These are phyloP conservation scores for Andrena minutula DNA, from an alignment of 2,888 invertebrate species.

Conservation along the genomic window DNA sequence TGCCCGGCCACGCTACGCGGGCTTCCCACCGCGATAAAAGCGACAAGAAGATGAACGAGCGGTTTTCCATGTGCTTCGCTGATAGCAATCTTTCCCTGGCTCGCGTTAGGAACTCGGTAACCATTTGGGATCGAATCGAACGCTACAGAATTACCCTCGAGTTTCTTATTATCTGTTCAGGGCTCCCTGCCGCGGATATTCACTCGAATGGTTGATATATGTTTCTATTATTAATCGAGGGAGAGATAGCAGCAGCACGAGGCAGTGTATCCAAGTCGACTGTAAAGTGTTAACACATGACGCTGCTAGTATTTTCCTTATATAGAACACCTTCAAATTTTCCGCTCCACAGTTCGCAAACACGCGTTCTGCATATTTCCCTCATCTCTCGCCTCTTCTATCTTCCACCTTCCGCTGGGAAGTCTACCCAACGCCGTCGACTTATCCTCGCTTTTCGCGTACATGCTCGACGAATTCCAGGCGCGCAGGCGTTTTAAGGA, in stretches of 20 bases:
- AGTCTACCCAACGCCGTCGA: slow-evolving; percentile 8
- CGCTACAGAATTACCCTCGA: background rate
- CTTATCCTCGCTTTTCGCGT: slow-evolving; percentile 35
- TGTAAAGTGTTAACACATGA: background rate
- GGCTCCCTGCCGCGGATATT: background rate
- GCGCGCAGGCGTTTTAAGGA: slow-evolving; percentile 48
- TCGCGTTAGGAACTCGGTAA: background rate
- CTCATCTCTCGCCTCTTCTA: no score
- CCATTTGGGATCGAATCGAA: background rate
- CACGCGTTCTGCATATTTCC: no score
- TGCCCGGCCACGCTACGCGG: slow-evolving; percentile 17
- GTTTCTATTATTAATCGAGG: background rate
- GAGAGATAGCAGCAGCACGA: background rate
- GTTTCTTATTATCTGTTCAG: background rate
- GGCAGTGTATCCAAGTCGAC: background rate
- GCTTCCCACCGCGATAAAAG: slow-evolving; percentile 8
- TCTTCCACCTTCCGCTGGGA: no score
- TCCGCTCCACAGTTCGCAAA: no score
- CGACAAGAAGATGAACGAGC: slow-evolving; percentile 20
- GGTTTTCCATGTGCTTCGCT: background rate
- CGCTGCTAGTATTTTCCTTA: no score
- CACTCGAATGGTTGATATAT: background rate
- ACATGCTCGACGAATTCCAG: background rate
- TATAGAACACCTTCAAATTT: no score
- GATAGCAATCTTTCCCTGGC: background rate